Base-by-base conservation (phyloP, 2,888 invertebrate species). In the Anoncus sp. region DNA sequence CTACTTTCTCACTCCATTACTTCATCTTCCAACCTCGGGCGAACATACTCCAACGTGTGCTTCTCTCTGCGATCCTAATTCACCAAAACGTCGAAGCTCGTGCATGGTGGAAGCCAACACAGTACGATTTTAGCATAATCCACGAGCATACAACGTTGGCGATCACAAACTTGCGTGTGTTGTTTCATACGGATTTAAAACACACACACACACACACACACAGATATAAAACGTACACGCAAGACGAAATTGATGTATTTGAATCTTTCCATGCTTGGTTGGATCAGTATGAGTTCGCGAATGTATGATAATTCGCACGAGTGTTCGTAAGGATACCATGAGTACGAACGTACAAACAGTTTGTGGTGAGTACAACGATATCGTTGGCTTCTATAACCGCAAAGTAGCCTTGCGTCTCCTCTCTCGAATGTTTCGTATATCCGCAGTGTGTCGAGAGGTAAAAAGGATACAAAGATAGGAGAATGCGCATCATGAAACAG, bases 61-160 rank as follows among this genome's bases (percentile, higher is more conserved):
- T n/a, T 43, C 55, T 62, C 67, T n/a, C 45, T 55, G 49, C 67
- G 55, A 51, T 63, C 57, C 59, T 53, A 70, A 77, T 74, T 77
- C 73, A 38, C 69, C n/a, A 40, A 69, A 74, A 59, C 69, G 53
- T 74, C 66, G 65, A 62, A 78, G 70, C 43, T 70, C 70, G 45
- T 38, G 40, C 59, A 73, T n/a, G n/a, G 60, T 3, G 12, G 35
- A 31, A 53, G 51, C 12, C 12, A 60, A 40, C 35, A n/a, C 47
- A 60, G 47, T 62, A 76, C 87, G 86, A 85, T 82, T 87, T 90
- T 89, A 89, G 87, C 89, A 90, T 90, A 89, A 90, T 89, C 88
- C 86, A 75, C 67, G 76, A 84, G 83, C 83, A 85, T 59, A 88
- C 89, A 87, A 85, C 86, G 79, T 82, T 78, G 84, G 80, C 38